A percentile compares a stretch with the other conserved stretches of the same genome.
These are phyloP conservation scores for Labeo catla DNA, from an alignment of 2,113 vertebrate genomes.

Conservation along the genomic window DNA sequence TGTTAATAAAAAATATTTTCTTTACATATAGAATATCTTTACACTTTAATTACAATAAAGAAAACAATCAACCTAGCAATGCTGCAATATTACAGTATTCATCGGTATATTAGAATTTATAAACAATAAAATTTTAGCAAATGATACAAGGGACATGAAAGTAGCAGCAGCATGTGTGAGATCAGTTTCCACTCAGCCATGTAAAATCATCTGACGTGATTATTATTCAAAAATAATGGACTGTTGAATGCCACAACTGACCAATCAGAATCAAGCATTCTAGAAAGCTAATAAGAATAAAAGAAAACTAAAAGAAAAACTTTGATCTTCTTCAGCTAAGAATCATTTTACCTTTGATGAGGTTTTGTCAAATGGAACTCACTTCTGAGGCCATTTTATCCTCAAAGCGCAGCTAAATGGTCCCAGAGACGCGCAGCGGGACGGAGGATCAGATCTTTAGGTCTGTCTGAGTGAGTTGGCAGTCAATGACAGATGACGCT, in stretches of 20 bases:
- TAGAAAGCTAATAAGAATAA: neutral
- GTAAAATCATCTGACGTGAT: neutral
- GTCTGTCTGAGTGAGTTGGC: slow-evolving; percentile 51
- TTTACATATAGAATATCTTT: too few relatives aligned
- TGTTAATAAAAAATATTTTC: too few relatives aligned
- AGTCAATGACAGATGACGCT: slow-evolving; percentile 60
- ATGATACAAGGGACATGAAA: neutral
- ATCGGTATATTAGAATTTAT: too few relatives aligned
- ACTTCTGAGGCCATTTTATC: neutral
- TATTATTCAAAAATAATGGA: neutral
- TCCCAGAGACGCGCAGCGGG: slow-evolving; percentile 44
- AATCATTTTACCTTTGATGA: slow-evolving; percentile 1
- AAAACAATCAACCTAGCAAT: too few relatives aligned
- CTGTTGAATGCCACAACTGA: neutral
- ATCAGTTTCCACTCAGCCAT: neutral
- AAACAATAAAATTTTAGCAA: neutral
- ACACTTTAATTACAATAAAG: too few relatives aligned
- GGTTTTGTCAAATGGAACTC: neutral
- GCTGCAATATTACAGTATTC: too few relatives aligned
- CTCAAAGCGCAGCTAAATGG: slow-evolving; percentile 3
- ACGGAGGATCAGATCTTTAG: slow-evolving; percentile 49
- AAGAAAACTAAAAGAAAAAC: neutral
- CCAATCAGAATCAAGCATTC: neutral
- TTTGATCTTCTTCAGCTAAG: neutral
- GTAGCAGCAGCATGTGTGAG: neutral